Conservation (phyloP, 2,113 vertebrate species). For the Ptilonorhynchus violaceus region DNA sequence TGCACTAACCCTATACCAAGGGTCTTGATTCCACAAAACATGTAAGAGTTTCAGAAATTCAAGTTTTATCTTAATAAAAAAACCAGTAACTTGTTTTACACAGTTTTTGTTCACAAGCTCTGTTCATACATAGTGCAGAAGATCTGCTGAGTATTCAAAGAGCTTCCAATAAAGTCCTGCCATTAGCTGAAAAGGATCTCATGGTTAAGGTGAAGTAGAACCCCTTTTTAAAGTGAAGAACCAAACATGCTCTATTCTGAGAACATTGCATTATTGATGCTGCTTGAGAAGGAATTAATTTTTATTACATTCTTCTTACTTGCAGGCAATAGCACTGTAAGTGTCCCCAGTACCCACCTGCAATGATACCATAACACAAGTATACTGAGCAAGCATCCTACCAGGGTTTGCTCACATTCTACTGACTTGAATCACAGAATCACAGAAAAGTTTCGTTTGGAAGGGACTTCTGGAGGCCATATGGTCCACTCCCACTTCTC, state of each 20-base stretch:
- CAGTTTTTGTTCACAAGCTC: not conserved
- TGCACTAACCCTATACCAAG: not conserved
- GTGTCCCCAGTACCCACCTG: not conserved
- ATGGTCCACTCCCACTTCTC: rapidly evolving
- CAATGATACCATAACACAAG: not conserved
- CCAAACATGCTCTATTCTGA: not conserved
- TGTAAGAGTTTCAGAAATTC: not conserved
- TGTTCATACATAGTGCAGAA: not conserved
- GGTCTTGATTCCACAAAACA: not conserved
- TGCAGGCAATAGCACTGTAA: not conserved
- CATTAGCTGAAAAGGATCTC: not conserved
- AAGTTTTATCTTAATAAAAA: not conserved
- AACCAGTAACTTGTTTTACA: not conserved
- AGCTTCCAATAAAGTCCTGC: not conserved
- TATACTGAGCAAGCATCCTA: not conserved
- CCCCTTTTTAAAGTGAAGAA: not conserved
- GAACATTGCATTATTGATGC: not conserved
- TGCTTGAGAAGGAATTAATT: not conserved
- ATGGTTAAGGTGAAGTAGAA: not conserved
- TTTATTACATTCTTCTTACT: not conserved
- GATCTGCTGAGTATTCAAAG: not conserved
- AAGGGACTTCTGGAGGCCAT: not conserved
- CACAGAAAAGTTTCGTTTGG: not conserved
- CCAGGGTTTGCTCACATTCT: not conserved
- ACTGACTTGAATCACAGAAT: not conserved